Evolutionary conservation across 2,888 invertebrate genomes (phyloP), one percentile per base, ranked within the genome.

Genomic region (Dysmachus trigonus): DNA sequence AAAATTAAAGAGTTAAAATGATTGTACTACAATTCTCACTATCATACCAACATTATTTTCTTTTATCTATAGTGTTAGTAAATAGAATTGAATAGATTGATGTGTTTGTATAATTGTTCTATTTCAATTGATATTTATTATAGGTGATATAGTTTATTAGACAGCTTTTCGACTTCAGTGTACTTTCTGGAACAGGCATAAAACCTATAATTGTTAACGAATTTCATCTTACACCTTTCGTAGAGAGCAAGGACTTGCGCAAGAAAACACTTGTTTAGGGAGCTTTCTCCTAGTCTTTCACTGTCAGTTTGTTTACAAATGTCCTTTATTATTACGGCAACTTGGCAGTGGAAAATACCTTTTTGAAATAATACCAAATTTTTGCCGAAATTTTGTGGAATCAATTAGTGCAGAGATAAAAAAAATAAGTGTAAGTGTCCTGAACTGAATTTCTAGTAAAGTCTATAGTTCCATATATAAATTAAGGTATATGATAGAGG

Each of bases 291-390:
- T 30, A 72, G 38, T 27, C 72, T 41, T 41, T 41, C n/a, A n/a
- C 83, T 83, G 83, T 72, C 83, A 83, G 71, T 83, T 83, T 83
- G 83, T 83, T 83, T 83, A 83, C 83, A 83, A 83, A 83, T 83
- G 83, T 83, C 83, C 72, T 72, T 72, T 72, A 72, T 72, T 72
- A 72, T 83, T 83, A 72, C 83, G 71, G 83, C 72, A 83, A 81
- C 53, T 81, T 81, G 31, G 81, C 31, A 62, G 81, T 62, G 33
- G 22, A n/a, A 30, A 33, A 81, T 81, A 81, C 53, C 81, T 77
- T n/a, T 53, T 6, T 53, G 22, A 62, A 33, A 33, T 53, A 31
- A 13, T 13, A 53, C 6, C 13, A 81, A 53, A 30, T 2, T 51
- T 30, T 31, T n/a, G n/a, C 27, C 18, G 8, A 30, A 62, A 53